Evolutionary conservation across 2,113 vertebrate genomes (phyloP).

Genomic region (Erythrolamprus reginae): DNA sequence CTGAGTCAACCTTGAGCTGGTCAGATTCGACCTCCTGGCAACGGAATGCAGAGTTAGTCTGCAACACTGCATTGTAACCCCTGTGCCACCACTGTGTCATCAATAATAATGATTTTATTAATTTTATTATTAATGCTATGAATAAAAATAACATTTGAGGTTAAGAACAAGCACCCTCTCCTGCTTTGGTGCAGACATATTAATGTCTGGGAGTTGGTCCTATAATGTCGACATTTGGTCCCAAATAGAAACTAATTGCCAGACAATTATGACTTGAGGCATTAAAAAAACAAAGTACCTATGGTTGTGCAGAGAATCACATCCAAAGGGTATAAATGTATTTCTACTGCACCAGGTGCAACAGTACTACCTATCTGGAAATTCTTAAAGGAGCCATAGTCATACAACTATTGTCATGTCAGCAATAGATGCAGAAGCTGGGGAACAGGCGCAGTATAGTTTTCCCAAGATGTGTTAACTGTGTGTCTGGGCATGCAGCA

Average conservation of each 20-base stretch:
- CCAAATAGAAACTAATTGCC: slow-evolving; percentile 49
- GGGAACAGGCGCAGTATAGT: not conserved
- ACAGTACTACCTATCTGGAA: not conserved
- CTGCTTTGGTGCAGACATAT: not conserved
- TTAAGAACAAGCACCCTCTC: not conserved
- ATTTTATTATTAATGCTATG: not conserved
- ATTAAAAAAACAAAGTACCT: slow-evolving; percentile 28
- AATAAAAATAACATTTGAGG: not conserved
- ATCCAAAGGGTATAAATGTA: not conserved
- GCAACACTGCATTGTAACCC: not conserved
- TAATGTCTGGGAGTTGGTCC: not conserved
- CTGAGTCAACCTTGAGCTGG: not conserved
- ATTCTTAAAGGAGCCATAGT: not conserved
- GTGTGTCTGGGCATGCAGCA: not conserved
- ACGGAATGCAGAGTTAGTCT: not conserved
- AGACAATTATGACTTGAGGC: slow-evolving; percentile 34
- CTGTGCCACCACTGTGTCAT: not conserved
- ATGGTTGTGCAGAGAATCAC: slow-evolving; percentile 52
- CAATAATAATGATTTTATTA: not conserved
- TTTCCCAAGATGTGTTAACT: not conserved
- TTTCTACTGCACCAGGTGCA: not conserved
- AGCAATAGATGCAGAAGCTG: not conserved
- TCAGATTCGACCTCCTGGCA: not conserved
- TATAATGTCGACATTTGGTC: slow-evolving; percentile 15
- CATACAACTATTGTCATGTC: not conserved